Evolutionary conservation across 2,113 vertebrate genomes (phyloP).

Genomic region (Okapia johnstoni): DNA sequence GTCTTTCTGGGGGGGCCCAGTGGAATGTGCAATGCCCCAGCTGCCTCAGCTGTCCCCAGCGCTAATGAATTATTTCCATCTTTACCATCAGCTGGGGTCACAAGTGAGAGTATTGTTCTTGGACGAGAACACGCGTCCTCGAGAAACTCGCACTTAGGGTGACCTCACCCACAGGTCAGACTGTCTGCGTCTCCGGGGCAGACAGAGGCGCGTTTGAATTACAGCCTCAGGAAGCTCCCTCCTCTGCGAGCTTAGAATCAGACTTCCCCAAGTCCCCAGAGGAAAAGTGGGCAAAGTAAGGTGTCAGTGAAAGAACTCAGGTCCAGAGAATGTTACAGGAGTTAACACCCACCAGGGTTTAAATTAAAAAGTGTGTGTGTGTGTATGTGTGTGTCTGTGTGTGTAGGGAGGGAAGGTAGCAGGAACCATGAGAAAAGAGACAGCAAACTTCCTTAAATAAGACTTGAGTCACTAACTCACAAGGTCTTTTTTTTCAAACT

Average conservation of each 20-base stretch:
- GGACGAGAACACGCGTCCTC: conserved; percentile 39
- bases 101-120: conserved; percentile 67
- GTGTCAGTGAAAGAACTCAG: conserved; percentile 55
- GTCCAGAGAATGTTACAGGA: background rate
- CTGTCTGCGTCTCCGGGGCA: conserved; percentile 64
- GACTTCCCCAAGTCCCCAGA: background rate
- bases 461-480: background rate
- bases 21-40: background rate
- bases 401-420: background rate
- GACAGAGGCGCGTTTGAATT: conserved; percentile 46
- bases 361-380: background rate
- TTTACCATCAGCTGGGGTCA: conserved; percentile 41
- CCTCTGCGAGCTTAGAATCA: background rate
- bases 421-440: background rate
- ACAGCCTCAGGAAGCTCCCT: conserved; percentile 36
- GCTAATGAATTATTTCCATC: conserved; percentile 66
- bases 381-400: background rate
- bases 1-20: background rate
- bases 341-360: background rate
- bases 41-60: background rate
- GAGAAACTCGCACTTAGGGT: conserved; percentile 41
- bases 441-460: background rate
- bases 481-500: background rate
- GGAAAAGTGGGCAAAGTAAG: background rate
- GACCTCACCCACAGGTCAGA: conserved; percentile 62